phyloP scores from a whole-genome alignment of 2,888 invertebrate species.

The Lepidocyrtinus sp. region DNA sequence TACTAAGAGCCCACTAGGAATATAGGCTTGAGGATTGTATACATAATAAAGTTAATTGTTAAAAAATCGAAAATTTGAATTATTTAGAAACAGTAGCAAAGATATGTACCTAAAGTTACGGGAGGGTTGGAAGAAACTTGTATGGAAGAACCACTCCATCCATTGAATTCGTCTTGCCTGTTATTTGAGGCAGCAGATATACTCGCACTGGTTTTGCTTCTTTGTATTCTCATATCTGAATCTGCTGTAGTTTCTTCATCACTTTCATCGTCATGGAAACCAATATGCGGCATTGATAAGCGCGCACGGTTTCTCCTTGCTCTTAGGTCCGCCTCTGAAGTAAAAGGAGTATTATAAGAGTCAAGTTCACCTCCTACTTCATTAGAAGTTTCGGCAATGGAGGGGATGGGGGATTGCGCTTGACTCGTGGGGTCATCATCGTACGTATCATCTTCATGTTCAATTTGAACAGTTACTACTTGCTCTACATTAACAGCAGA shows the following conservation, averaged over 20 bases:
- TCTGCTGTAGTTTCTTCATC: neutral
- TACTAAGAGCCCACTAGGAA: slow-evolving; percentile 62
- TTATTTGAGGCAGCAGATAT: neutral
- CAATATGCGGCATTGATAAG: neutral
- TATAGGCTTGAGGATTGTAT: slow-evolving; percentile 47
- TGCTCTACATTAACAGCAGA: neutral
- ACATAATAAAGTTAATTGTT: too few relatives aligned
- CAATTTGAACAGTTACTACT: slow-evolving; percentile 4
- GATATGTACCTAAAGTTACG: slow-evolving; percentile 43
- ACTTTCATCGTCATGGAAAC: neutral
- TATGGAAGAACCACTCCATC: slow-evolving; percentile 50
- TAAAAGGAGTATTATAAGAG: too few relatives aligned
- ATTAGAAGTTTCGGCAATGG: neutral
- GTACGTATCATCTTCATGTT: neutral
- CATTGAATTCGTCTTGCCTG: slow-evolving; percentile 26
- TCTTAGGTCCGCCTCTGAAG: too few relatives aligned
- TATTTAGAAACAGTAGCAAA: too few relatives aligned
- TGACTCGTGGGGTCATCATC: neutral
- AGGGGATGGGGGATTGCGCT: neutral
- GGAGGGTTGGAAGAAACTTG: slow-evolving; percentile 48
- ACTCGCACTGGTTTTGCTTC: slow-evolving; percentile 25
- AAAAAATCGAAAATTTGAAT: too few relatives aligned
- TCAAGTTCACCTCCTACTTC: neutral
- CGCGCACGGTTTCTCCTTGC: neutral
- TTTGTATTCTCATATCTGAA: neutral